Base-by-base conservation (phyloP, 1,140 invertebrate genomes). In the Drosophila miranda region DNA sequence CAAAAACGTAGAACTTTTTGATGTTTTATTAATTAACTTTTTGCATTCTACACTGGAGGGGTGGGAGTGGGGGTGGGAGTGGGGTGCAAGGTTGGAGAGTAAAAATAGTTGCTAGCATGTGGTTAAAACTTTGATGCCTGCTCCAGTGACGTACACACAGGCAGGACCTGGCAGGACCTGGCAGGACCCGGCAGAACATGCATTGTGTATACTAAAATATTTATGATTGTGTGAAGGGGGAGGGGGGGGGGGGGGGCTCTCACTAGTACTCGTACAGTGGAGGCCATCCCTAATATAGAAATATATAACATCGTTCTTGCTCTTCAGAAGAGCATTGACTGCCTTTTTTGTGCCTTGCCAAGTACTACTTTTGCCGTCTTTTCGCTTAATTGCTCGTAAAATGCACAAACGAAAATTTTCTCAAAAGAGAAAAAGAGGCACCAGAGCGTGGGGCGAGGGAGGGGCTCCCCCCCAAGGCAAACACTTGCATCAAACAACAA, bases 11-110 rank as follows among this genome's bases (percentile, higher is more conserved):
- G 69, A 87, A 86, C 81, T 87, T 87, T 86, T 86, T 86, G 82
- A 86, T 86, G 81, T 86, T 86, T 86, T 86, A 86, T 86, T 86
- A 86, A 86, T 86, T 86, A 86, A 86, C 81, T 87, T 86, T 86
- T 86, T 87, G 81, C 81, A 86, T 86, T 86, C 72, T 60, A 69
- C 60, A 46, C 30, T 21, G 26, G 6, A 7, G 26, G 26, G 26
- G 28, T 3, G 26, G 2, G 21, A 1, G 4, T 23, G 21, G 4
- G 23, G 4, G 28, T 7, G 4, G 9, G 8, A 23, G 9, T 4
- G 28, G 42, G 6, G 50, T 26, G 61, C 19, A 11, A 30, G 16
- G 34, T 42, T n/a, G 55, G 38, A 11, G 44, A 66, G 59, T 52
- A 59, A 59, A 57, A 73, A 58, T 56, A 55, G 56, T 58, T 60